Conservation (phyloP, 2,797 vertebrate species). For the Pangasius mekongensis region DNA sequence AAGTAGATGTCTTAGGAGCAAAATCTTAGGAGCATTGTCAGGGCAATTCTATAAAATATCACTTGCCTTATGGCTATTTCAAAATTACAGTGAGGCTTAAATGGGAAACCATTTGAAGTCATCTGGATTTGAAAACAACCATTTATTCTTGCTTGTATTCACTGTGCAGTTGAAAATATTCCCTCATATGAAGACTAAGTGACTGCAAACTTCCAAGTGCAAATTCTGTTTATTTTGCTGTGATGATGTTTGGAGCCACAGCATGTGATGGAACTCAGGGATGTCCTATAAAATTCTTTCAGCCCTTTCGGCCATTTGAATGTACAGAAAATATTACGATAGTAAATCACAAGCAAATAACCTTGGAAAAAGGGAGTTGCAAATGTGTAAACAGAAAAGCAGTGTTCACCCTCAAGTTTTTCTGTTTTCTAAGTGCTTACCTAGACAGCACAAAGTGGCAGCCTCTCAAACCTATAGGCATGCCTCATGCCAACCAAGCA, state of each 20-base stretch:
- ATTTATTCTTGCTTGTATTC: background rate
- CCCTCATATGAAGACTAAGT: background rate
- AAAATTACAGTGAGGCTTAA: background rate
- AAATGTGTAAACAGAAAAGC: background rate
- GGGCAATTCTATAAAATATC: background rate
- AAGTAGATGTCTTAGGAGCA: background rate
- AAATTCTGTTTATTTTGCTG: background rate
- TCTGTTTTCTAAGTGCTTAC: background rate
- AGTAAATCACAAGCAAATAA: slow-evolving; percentile 43
- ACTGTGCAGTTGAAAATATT: background rate
- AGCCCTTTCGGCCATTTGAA: slow-evolving; percentile 14
- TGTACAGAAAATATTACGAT: slow-evolving; percentile 15
- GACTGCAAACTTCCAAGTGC: background rate
- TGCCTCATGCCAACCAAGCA: background rate
- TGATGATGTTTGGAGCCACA: background rate
- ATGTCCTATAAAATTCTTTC: background rate
- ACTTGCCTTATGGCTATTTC: background rate
- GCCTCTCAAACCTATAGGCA: background rate
- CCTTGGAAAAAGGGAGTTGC: background rate
- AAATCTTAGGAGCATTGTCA: background rate
- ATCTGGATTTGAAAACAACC: background rate
- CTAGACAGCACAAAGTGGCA: background rate
- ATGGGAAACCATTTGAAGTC: background rate
- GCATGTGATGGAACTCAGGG: slow-evolving; percentile 15
- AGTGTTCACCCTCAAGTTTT: background rate